These are phyloP conservation scores for Phaedon cochleariae DNA, from an alignment of 2,888 invertebrate species.

Conservation along the genomic window DNA sequence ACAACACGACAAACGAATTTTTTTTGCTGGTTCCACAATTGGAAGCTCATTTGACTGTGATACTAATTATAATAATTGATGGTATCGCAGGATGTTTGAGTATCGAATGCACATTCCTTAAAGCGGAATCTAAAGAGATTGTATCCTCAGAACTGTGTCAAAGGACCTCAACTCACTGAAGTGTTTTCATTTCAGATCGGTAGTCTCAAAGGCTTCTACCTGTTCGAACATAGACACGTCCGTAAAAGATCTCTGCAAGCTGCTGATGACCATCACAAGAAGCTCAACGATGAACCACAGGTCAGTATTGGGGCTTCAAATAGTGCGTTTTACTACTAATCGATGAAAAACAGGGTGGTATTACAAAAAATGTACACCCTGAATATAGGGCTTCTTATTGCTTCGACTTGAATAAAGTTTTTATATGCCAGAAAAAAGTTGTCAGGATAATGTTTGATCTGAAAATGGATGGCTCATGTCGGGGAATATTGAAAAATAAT, in stretches of 20 bases:
- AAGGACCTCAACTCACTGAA: slow-evolving; percentile 9
- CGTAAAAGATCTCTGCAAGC: slow-evolving; percentile 84
- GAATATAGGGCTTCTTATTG: not conserved
- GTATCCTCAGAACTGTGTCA: not conserved
- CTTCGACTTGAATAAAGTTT: not conserved
- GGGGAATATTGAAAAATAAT: not conserved
- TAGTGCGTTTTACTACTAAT: no score
- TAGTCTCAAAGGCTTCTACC: slow-evolving; percentile 83
- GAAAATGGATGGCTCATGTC: not conserved
- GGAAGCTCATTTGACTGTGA: no score
- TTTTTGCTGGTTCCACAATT: no score
- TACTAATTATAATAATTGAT: no score
- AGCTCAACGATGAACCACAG: slow-evolving; percentile 79
- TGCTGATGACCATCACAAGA: slow-evolving; percentile 80
- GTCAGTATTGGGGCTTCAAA: slow-evolving; percentile 66
- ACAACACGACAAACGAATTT: no score
- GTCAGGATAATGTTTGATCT: not conserved
- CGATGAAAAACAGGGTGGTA: no score
- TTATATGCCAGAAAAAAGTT: not conserved
- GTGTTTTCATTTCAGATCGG: slow-evolving; percentile 81
- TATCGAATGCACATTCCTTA: no score
- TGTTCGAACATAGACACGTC: slow-evolving; percentile 85
- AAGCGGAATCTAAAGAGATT: not conserved
- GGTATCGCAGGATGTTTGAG: no score
- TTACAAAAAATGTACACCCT: not conserved